phyloP scores from a whole-genome alignment of 64 coral and sea anemone species.

The Montipora cactus region DNA sequence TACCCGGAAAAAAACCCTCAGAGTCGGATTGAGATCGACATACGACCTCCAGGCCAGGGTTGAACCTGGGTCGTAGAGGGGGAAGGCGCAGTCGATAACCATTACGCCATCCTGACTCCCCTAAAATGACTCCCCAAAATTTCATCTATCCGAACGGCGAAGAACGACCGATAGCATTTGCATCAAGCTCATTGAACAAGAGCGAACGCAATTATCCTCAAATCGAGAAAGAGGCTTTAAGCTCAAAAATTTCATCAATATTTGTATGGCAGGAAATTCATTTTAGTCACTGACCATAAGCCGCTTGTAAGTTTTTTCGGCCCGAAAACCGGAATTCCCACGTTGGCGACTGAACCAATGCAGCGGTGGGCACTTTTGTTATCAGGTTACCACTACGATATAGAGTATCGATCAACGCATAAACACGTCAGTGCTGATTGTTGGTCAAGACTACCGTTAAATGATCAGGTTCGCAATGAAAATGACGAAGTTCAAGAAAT shows the following conservation, averaged over 20 bases:
- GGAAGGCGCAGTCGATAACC: too few species aligned
- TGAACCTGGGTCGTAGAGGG: too few species aligned
- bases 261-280: constrained; percentile 39
- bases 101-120: too few species aligned
- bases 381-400: constrained; percentile 5
- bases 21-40: too few species aligned
- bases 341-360: not conserved
- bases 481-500: not conserved
- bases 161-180: constrained; percentile 43
- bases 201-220: too few species aligned
- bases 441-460: not conserved
- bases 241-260: constrained; percentile 47
- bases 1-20: too few species aligned
- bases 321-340: not conserved
- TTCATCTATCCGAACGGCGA: not conserved
- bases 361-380: constrained; percentile 15
- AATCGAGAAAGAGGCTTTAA: not conserved
- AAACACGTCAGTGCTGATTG: not conserved
- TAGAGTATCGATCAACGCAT: not conserved
- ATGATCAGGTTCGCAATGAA: not conserved
- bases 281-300: constrained; percentile 28
- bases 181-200: not conserved
- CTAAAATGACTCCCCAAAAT: too few species aligned
- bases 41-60: too few species aligned
- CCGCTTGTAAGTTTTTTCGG: not conserved